A percentile compares a stretch with the other conserved stretches of the same genome.
These are phyloP conservation scores for Fragum fragum DNA, from an alignment of 2,888 invertebrate species.

Conservation along the genomic window DNA sequence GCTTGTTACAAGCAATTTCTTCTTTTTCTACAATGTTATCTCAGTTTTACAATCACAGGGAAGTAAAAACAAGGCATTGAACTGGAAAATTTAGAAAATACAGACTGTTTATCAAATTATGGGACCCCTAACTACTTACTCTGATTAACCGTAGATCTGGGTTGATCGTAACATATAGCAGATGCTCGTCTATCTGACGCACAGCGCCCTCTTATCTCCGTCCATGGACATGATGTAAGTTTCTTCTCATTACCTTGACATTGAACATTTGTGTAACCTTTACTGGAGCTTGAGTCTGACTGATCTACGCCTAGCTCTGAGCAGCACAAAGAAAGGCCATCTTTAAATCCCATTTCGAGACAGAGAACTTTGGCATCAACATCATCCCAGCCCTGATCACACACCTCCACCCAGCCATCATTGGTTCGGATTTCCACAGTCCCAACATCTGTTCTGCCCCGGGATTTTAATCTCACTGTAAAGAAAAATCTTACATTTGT, in stretches of 20 bases:
- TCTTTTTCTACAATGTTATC: no score
- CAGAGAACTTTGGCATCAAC: conserved; percentile 76
- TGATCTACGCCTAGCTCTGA: conserved; percentile 69
- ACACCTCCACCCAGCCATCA: conserved; percentile 73
- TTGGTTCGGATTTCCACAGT: conserved; percentile 72
- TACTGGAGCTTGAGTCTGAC: conserved; percentile 35
- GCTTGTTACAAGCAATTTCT: no score
- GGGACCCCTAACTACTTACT: conserved; percentile 28
- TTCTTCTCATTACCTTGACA: conserved; percentile 65
- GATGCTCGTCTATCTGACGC: conserved; percentile 66
- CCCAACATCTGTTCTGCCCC: conserved; percentile 72
- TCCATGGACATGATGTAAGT: conserved; percentile 62
- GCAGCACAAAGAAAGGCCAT: conserved; percentile 73
- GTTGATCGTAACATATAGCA: conserved; percentile 68
- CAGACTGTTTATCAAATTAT: no score
- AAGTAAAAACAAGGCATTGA: no score
- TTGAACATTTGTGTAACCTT: conserved; percentile 61
- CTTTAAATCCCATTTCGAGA: conserved; percentile 72
- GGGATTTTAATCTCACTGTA: conserved; percentile 72
- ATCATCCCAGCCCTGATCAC: conserved; percentile 77
- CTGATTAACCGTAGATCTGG: conserved; percentile 41
- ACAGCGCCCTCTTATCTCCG: conserved; percentile 52
- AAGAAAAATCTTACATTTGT: neutral
- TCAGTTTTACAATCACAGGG: no score
- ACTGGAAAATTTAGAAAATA: neutral